Percentiles rank a stretch among this genome's conserved stretches.
phyloP scores from a whole-genome alignment of 2,888 invertebrate species.

The Eudasyphora cyanicolor region DNA sequence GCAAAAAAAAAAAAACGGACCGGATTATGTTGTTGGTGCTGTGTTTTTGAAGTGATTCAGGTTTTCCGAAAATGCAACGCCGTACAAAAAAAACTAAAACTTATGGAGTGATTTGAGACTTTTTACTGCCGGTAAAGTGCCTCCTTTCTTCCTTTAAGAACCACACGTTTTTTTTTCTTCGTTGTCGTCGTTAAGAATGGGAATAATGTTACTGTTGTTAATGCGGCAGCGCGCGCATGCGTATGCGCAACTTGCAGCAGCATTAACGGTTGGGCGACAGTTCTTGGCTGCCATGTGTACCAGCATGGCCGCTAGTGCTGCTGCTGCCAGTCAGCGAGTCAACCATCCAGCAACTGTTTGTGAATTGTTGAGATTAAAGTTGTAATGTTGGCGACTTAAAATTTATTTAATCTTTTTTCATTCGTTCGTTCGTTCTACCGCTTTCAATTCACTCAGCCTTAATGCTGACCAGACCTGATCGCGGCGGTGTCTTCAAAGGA shows the following conservation, averaged over 20 bases:
- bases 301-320: slow-evolving; percentile 26
- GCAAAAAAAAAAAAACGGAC: slow-evolving; percentile 47
- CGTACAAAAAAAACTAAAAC: slow-evolving; percentile 33
- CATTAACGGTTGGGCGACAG: slow-evolving; percentile 42
- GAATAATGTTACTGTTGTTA: slow-evolving; percentile 62
- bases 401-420: slow-evolving; percentile 64
- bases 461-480: neutral
- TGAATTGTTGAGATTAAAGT: slow-evolving; percentile 63
- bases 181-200: slow-evolving; percentile 33
- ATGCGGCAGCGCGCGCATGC: too few species aligned
- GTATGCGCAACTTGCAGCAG: slow-evolving; percentile 5
- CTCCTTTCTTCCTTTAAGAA: slow-evolving; percentile 43
- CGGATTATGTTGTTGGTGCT: slow-evolving; percentile 62
- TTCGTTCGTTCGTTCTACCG: neutral
- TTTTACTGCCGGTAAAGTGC: neutral
- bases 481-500: slow-evolving; percentile 51
- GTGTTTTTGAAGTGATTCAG: slow-evolving; percentile 46
- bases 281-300: neutral
- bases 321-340: neutral
- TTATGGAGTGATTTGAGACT: slow-evolving; percentile 49
- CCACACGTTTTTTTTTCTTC: slow-evolving; percentile 40
- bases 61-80: slow-evolving; percentile 39
- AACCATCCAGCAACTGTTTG: slow-evolving; percentile 31
- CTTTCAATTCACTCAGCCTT: neutral
- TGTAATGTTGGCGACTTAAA: slow-evolving; percentile 65